Base-by-base conservation (phyloP, 2,888 invertebrate species). In the Lasioglossum morio region DNA sequence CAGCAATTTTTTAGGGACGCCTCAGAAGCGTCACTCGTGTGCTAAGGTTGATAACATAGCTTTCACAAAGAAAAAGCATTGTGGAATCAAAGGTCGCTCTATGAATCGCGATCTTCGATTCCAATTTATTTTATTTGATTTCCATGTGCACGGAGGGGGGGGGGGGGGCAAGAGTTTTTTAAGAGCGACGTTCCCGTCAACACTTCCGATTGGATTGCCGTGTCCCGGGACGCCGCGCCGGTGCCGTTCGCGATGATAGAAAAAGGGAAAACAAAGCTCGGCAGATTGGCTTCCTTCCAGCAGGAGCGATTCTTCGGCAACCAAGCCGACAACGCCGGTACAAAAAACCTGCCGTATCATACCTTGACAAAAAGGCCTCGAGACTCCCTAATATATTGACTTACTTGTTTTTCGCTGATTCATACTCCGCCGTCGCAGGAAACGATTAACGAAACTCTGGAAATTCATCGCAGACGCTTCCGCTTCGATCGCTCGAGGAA, bases 231-330 rank as follows among this genome's bases (percentile, higher is more conserved):
- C 72, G 72, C 66, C 46, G n/a, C 72, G 72, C 66, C 46, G n/a
- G 46, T 60, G n/a, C 63, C 34, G 30, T 79, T 79, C 53, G 63
- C 37, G 23, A 70, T 53, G 75, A 79, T 57, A 87, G 34, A 34
- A 37, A 69, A 69, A 85, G 72, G 66, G 63, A 77, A 87, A 76
- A 79, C 84, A 87, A 79, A 72, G 63, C 77, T 70, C 63, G 4
- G 46, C 23, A 76, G 78, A 88, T 88, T 91, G 91, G 91, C 90
- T 87, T 72, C 46, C 60, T 82, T 88, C 91, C 90, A 91, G 75
- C 76, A 7, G 48, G 46, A 60, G 48, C 79, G 86, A 74, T 79
- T 76, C 82, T 63, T 80, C 48, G 48, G 30, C 34, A 27, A 87
- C 27, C 43, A 16, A n/a, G 23, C n/a, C 37, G 70, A 30, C 60